Conservation (phyloP, 2,113 vertebrate species). For the Pomatostomus ruficeps region DNA sequence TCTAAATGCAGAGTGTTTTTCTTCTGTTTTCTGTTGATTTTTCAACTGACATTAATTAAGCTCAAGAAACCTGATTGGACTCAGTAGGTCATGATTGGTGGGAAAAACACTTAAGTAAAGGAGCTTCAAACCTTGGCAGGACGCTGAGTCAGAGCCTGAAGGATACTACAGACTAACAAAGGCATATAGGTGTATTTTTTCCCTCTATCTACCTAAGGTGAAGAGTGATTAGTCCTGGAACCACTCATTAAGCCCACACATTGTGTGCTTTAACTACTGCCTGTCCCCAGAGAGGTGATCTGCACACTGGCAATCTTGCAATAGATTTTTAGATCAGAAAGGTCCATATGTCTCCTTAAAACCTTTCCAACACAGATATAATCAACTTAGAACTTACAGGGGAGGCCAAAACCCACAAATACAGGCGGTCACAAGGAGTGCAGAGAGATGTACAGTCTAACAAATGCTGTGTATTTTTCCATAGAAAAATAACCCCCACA, state of each 20-base stretch:
- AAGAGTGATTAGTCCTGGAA: not conserved
- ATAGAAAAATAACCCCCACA: not conserved
- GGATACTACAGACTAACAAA: not conserved
- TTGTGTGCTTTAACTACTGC: not conserved
- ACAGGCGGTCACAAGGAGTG: not conserved
- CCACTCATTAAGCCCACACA: not conserved
- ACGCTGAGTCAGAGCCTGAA: not conserved
- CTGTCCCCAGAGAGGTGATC: not conserved
- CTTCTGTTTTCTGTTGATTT: not conserved
- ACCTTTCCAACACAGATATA: not conserved
- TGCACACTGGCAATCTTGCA: not conserved
- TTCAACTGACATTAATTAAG: not conserved
- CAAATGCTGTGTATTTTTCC: not conserved
- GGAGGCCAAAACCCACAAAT: not conserved
- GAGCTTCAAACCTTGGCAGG: not conserved
- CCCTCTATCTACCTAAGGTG: not conserved
- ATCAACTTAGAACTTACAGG: not conserved
- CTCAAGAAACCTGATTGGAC: not conserved
- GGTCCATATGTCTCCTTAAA: not conserved
- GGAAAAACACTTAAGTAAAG: not conserved
- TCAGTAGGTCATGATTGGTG: not conserved
- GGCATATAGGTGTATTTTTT: not conserved
- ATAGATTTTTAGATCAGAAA: not conserved
- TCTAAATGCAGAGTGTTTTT: not conserved
- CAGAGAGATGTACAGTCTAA: not conserved